A percentile compares a stretch with the other conserved stretches of the same genome.
phyloP scores from a whole-genome alignment of 2,113 vertebrate genomes.

The Empidonax alnorum region DNA sequence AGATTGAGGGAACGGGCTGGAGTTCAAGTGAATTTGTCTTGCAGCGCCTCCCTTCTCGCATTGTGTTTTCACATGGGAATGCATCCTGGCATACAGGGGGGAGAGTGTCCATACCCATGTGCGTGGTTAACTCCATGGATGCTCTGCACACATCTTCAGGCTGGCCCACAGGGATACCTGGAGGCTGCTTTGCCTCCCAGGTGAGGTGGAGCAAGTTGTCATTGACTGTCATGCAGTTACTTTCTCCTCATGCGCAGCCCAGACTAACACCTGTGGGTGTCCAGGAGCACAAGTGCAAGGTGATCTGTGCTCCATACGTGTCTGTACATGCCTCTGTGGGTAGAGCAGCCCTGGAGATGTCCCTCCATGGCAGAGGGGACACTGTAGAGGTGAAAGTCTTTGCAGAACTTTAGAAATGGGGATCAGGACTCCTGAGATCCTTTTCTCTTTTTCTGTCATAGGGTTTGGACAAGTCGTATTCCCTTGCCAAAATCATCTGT shows the following conservation, averaged over 20 bases:
- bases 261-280: background rate
- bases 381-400: background rate
- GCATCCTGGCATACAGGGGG: background rate
- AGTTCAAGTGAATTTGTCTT: slow-evolving; percentile 21
- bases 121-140: background rate
- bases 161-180: background rate
- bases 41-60: background rate
- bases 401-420: background rate
- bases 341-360: background rate
- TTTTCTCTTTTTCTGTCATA: background rate
- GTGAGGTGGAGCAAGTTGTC: background rate
- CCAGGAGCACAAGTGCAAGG: background rate
- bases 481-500: background rate
- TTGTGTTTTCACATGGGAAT: slow-evolving; percentile 21
- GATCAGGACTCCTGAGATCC: background rate
- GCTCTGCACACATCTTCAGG: background rate
- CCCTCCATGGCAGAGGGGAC: background rate
- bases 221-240: background rate
- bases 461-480: background rate
- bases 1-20: slow-evolving; percentile 47
- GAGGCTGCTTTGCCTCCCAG: background rate
- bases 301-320: background rate
- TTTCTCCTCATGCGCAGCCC: background rate
- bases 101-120: rapidly evolving
- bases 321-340: rapidly evolving